Conservation (phyloP, 1,140 invertebrate species). For the Lepidurus apus region DNA sequence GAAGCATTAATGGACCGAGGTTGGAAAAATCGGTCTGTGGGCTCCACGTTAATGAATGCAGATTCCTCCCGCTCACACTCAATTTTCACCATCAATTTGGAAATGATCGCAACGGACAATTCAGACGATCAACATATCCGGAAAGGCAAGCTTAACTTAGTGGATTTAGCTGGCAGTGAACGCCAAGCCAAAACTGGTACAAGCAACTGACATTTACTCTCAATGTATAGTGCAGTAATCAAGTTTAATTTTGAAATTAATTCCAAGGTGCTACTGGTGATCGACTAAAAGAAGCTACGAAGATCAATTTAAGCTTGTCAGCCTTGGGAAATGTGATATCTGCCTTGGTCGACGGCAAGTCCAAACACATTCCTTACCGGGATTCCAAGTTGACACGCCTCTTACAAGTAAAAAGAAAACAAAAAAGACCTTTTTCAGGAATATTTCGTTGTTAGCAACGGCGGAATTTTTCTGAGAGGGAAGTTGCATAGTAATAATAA, state of each 20-base stretch:
- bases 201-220: neutral
- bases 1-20: slow-evolving; percentile 65
- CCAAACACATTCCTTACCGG: slow-evolving; percentile 85
- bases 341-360: slow-evolving; percentile 80
- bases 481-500: too few species aligned
- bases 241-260: neutral
- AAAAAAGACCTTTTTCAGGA: too few species aligned
- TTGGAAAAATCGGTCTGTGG: slow-evolving; percentile 65
- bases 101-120: slow-evolving; percentile 62
- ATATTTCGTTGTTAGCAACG: too few species aligned
- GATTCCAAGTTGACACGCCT: slow-evolving; percentile 90
- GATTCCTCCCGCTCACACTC: slow-evolving; percentile 81
- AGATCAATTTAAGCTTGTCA: slow-evolving; percentile 90
- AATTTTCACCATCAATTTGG: slow-evolving; percentile 84
- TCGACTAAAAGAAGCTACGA: slow-evolving; percentile 84
- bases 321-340: slow-evolving; percentile 93
- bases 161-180: slow-evolving; percentile 85
- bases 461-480: too few species aligned
- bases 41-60: slow-evolving; percentile 78
- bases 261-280: slow-evolving; percentile 69
- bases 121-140: slow-evolving; percentile 52
- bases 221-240: neutral
- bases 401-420: slow-evolving; percentile 57
- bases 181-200: slow-evolving; percentile 71
- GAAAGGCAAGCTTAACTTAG: slow-evolving; percentile 80